Evolutionary conservation across 2,113 vertebrate genomes (phyloP).

Genomic region (Nycticebus coucang): DNA sequence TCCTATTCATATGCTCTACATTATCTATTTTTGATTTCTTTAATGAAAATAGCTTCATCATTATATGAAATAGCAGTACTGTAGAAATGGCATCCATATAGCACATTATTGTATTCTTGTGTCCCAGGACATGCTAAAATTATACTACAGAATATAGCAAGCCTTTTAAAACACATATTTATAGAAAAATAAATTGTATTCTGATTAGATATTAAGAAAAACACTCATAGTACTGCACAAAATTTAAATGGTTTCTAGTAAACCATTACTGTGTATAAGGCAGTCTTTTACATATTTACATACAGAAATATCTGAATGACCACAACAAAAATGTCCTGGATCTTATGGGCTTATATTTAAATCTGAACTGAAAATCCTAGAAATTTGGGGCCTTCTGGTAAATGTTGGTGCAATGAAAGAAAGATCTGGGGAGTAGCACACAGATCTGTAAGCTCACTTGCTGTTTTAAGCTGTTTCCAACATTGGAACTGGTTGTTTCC

Average conservation of each 20-base stretch:
- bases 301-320: neutral
- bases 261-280: neutral
- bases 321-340: neutral
- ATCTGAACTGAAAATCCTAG: conserved; percentile 15
- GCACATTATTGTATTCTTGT: conserved; percentile 12
- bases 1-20: neutral
- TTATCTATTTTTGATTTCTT: neutral
- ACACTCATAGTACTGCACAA: neutral
- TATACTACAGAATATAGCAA: neutral
- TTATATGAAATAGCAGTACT: conserved; percentile 6
- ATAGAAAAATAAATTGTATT: conserved; percentile 12
- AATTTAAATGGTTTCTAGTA: neutral
- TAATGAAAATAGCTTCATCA: conserved; percentile 24
- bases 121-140: neutral
- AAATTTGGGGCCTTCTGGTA: neutral
- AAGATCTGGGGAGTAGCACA: neutral
- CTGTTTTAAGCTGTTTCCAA: neutral
- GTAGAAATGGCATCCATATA: neutral
- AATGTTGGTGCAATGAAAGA: neutral
- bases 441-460: neutral
- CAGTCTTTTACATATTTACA: neutral
- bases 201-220: neutral
- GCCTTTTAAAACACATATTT: conserved; percentile 34
- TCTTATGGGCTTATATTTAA: neutral
- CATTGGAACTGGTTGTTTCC: neutral